phyloP scores from a whole-genome alignment of 2,113 vertebrate genomes.

The Typhlomys cinereus region DNA sequence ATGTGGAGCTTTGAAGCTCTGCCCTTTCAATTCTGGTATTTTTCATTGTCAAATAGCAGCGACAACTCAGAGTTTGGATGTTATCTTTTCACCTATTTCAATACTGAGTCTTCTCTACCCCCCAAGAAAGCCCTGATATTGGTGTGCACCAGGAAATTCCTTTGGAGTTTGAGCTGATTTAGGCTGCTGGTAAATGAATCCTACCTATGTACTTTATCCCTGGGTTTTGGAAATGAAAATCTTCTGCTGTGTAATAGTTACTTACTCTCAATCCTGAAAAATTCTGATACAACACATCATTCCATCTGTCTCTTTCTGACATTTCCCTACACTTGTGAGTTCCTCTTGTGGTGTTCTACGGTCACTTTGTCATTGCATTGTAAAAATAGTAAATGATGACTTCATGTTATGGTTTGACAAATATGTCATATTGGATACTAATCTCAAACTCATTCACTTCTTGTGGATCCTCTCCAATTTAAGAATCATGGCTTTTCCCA shows the following conservation, averaged over 20 bases:
- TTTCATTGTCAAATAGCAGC: not conserved
- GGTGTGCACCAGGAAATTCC: not conserved
- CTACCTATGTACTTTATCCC: not conserved
- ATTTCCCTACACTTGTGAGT: not conserved
- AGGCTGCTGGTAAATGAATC: not conserved
- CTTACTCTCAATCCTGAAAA: not conserved
- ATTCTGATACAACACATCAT: no score
- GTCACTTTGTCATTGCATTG: not conserved
- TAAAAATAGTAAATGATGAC: not conserved
- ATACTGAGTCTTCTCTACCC: not conserved
- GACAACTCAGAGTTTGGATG: not conserved
- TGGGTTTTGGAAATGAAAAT: not conserved
- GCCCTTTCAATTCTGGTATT: not conserved
- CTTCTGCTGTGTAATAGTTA: not conserved
- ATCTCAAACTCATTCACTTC: not conserved
- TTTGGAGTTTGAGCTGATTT: not conserved
- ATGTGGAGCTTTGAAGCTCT: not conserved
- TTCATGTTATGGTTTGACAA: not conserved
- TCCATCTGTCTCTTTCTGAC: not conserved
- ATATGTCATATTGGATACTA: not conserved
- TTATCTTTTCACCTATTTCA: not conserved
- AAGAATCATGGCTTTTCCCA: no score
- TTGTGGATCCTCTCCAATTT: not conserved
- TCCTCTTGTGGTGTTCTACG: not conserved
- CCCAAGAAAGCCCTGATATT: not conserved